Evolutionary conservation across 1,140 invertebrate genomes (phyloP).

Genomic region (Drosophila funebris): DNA sequence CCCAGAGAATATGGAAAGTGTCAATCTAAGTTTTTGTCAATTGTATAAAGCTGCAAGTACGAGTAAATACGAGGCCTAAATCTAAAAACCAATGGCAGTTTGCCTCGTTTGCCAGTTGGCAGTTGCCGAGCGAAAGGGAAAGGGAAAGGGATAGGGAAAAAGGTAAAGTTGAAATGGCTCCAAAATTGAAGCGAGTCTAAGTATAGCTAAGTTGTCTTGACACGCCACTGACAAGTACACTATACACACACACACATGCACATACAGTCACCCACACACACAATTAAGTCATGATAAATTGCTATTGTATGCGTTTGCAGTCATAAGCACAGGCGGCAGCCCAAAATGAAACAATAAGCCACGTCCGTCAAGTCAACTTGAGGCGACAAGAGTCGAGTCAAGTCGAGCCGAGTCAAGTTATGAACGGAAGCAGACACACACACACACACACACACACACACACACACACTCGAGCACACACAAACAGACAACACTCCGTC

Average conservation of each 20-base stretch:
- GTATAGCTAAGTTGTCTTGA: slow-evolving; percentile 63
- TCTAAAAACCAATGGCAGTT: neutral
- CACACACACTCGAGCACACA: neutral
- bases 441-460: slow-evolving; percentile 27
- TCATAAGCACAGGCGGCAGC: slow-evolving; percentile 67
- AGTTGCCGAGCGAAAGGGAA: slow-evolving; percentile 4
- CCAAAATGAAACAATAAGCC: slow-evolving; percentile 80
- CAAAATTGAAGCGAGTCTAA: slow-evolving; percentile 63
- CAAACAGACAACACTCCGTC: slow-evolving; percentile 42
- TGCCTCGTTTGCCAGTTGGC: neutral
- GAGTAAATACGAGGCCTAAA: neutral
- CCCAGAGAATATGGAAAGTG: slow-evolving; percentile 67
- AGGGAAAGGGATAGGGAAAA: slow-evolving; percentile 10
- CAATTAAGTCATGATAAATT: slow-evolving; percentile 80
- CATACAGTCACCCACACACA: slow-evolving; percentile 38
- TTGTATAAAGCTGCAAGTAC: slow-evolving; percentile 26
- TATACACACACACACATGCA: slow-evolving; percentile 32
- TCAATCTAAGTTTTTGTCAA: slow-evolving; percentile 67
- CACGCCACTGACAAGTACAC: slow-evolving; percentile 69
- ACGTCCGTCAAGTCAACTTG: slow-evolving; percentile 78
- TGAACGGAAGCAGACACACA: slow-evolving; percentile 64
- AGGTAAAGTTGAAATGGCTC: slow-evolving; percentile 19
- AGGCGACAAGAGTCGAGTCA: slow-evolving; percentile 72
- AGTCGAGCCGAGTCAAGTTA: slow-evolving; percentile 47
- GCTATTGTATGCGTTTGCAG: slow-evolving; percentile 78